Base-by-base conservation (phyloP, 2,113 vertebrate genomes). In the Phasianus colchicus region DNA sequence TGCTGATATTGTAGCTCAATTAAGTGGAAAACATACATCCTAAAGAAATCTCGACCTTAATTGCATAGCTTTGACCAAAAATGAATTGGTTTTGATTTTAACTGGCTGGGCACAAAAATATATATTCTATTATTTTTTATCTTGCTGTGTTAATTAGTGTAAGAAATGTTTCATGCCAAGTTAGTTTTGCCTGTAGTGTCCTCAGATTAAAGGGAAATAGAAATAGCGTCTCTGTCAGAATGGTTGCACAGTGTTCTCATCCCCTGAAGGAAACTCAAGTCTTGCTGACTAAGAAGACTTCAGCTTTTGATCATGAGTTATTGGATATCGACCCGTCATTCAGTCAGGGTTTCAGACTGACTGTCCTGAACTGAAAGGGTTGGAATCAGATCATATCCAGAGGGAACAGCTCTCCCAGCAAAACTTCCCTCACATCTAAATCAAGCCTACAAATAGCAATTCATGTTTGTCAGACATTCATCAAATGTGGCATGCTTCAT, bases 241-340 rank as follows among this genome's bases (percentile, higher is more conserved):
- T 84, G 93, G 70, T 65, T 82, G 85, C 54, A 76, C 50, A 92
- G 69, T 83, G 27, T 64, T 97, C 92, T 94, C 87, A 96, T 94
- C 73, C 97, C 97, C 96, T 77, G 79, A 98, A 98, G 96, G 96
- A 97, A 97, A 90, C 52, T 91, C 91, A 86, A 27, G 90, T 81
- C 96, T 78, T 97, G 97, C 97, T 97, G 97, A 98, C 95, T 97
- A 95, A 97, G 96, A 96, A 92, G 88, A 93, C 94, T 96, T 97
- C 84, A 95, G 95, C 89, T 95, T 98, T 97, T 98, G 97, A 98
- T 97, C 96, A 96, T 86, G 93, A 96, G 88, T 96, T 97, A 97
- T 97, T 98, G 97, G 92, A 97, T 96, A 97, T 97, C 60, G 97
- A 98, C 86, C 95, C 86, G 14, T 97, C 97, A 97, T 91, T 97